Evolutionary conservation across 2,113 vertebrate species (phyloP), one percentile per base, ranked within the genome.

Genomic region (Hyperoodon ampullatus): DNA sequence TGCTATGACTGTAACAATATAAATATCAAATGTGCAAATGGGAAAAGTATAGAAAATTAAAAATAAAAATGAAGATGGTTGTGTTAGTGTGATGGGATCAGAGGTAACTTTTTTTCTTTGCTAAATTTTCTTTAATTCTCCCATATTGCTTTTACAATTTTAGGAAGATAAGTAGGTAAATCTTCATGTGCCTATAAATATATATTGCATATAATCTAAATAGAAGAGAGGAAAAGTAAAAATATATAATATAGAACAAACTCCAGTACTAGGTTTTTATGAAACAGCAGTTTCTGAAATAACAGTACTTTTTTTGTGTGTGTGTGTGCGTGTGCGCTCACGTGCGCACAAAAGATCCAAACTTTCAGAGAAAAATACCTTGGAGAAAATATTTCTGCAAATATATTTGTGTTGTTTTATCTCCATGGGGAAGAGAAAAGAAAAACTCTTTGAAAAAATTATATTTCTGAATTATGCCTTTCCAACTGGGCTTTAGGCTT

Each of bases 391-490:
- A 87, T 47, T 80, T 93, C 44, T 75, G 74, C 30, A 82, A 61
- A 83, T 3, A 68, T 39, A n/a, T 9, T 96, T 60, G 15, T 30
- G 47, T 86, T 87, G 58, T 96, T 88, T 87, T 60, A 74, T 92
- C 88, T 96, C 39, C 28, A 60, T 63, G 33, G 63, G 75, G 70
- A 86, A 85, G 16, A 30, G 3, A 18, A 68, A 92, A 82, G 58
- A 94, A 90, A 78, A 81, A 44, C 63, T 58, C 15, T 63, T 65
- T 80, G 12, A 35, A 85, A 75, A 72, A 58, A 35, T 53, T 81
- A 16, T 90, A 72, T 74, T 87, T 91, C 58, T 92, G 82, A 96
- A 88, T 91, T 94, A 68, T 75, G 66, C 60, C 82, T 88, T 92
- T 66, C 60, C 21, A 55, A 18, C 66, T 81, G 47, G 42, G 82